Evolutionary conservation across 2,888 invertebrate genomes (phyloP).

Genomic region (Emmelina monodactyla): DNA sequence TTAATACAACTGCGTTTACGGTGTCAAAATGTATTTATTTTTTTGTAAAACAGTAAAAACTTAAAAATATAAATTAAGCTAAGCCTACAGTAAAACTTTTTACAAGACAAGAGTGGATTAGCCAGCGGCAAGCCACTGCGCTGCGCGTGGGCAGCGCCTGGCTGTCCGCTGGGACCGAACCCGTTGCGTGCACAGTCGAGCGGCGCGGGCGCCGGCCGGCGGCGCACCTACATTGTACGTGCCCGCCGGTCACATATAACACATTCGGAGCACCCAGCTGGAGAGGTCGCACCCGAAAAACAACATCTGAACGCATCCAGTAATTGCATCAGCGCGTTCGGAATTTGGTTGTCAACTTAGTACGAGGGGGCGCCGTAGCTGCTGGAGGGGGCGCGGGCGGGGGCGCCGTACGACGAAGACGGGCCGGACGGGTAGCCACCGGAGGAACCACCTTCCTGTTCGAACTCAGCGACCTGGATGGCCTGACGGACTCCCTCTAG

Average conservation of each 20-base stretch:
- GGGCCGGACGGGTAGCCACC: slow-evolving; percentile 58
- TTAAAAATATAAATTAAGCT: slow-evolving; percentile 50
- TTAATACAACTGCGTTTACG: too few species aligned
- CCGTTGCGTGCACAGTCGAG: slow-evolving; percentile 63
- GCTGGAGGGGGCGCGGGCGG: slow-evolving; percentile 68
- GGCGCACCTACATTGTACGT: slow-evolving; percentile 64
- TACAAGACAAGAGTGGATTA: slow-evolving; percentile 51
- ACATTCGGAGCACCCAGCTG: slow-evolving; percentile 43
- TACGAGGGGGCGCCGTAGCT: slow-evolving; percentile 76
- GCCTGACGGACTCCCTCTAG: slow-evolving; percentile 87
- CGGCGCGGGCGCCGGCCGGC: slow-evolving; percentile 31
- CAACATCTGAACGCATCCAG: slow-evolving; percentile 27
- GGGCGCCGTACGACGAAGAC: slow-evolving; percentile 66
- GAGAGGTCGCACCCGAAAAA: slow-evolving; percentile 40
- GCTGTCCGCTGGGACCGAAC: slow-evolving; percentile 42
- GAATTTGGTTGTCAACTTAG: slow-evolving; percentile 19
- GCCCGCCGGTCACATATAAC: slow-evolving; percentile 35
- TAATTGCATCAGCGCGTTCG: slow-evolving; percentile 17
- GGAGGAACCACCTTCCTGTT: slow-evolving; percentile 58
- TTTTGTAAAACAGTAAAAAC: slow-evolving; percentile 53
- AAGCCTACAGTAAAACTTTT: slow-evolving; percentile 56
- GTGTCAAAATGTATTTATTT: slow-evolving; percentile 67
- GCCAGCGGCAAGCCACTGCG: slow-evolving; percentile 55
- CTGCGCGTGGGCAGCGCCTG: slow-evolving; percentile 30
- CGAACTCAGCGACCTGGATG: slow-evolving; percentile 87